Percentiles rank a stretch among this genome's conserved stretches.
phyloP scores from a whole-genome alignment of 1,140 invertebrate species.

The Cyclargus thomasi region DNA sequence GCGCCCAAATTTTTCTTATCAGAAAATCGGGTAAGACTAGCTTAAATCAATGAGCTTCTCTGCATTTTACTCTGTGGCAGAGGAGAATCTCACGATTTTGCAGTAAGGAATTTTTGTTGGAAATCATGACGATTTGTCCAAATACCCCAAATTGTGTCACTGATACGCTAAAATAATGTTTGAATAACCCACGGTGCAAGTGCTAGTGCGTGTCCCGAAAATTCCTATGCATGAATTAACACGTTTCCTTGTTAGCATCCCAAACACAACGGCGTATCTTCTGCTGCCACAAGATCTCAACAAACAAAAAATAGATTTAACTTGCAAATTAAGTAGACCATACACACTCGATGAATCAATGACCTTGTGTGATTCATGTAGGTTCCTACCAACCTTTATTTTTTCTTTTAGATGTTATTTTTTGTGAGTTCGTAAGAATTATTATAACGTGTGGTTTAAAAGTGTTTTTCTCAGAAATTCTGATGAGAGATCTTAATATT shows the following conservation, averaged over 20 bases:
- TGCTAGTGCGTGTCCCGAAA: not conserved
- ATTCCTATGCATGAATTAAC: not conserved
- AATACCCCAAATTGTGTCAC: no score
- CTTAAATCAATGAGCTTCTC: no score
- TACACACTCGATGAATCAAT: constrained; percentile 1
- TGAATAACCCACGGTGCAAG: no score
- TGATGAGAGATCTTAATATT: not conserved
- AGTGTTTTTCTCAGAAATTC: not conserved
- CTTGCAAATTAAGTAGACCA: not conserved
- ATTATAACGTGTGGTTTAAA: not conserved
- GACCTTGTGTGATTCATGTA: constrained; percentile 9
- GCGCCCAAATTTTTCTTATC: no score
- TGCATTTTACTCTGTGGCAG: no score
- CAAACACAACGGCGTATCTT: not conserved
- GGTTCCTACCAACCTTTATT: not conserved
- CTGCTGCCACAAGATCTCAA: not conserved
- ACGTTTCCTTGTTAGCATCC: not conserved
- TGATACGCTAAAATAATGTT: no score
- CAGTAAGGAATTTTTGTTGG: no score
- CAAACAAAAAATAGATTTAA: not conserved
- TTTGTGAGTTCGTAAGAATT: not conserved
- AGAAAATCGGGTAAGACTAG: no score
- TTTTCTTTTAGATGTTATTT: not conserved
- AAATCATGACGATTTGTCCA: no score
- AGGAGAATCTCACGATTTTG: no score